Evolutionary conservation across 2,797 vertebrate species (phyloP).

Genomic region (Acanthurus tractus): DNA sequence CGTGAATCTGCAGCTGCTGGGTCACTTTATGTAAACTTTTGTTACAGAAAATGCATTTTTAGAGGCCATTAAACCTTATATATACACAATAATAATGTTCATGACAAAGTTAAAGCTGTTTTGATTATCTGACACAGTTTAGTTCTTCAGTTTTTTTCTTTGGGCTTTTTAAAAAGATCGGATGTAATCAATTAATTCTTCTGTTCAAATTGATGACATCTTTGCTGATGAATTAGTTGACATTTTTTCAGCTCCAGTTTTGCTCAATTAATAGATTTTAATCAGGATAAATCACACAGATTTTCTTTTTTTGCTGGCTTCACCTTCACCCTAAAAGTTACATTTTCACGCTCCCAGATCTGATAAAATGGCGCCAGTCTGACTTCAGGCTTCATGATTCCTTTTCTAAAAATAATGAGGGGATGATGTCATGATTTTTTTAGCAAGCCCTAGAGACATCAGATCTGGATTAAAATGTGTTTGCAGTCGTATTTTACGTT

Average conservation of each 20-base stretch:
- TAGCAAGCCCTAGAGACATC: too few relatives aligned
- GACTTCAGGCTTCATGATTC: not conserved
- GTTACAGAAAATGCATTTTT: not conserved
- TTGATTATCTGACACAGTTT: too few relatives aligned
- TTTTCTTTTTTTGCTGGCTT: too few relatives aligned
- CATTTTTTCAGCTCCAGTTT: not conserved
- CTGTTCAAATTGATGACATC: too few relatives aligned
- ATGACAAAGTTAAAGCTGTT: too few relatives aligned
- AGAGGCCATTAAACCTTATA: not conserved
- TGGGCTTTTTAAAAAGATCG: too few relatives aligned
- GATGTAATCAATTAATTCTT: too few relatives aligned
- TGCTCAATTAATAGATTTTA: not conserved
- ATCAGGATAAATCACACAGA: too few relatives aligned
- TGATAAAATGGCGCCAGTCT: not conserved
- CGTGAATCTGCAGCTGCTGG: not conserved
- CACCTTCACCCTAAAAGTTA: not conserved
- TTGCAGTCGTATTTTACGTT: not conserved
- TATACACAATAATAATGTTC: too few relatives aligned
- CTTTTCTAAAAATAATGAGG: not conserved
- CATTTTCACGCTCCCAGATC: not conserved
- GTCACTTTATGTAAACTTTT: not conserved
- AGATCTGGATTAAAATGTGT: constrained; percentile 3
- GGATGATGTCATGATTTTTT: constrained; percentile 6
- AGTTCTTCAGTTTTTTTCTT: too few relatives aligned
- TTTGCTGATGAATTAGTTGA: not conserved